phyloP scores from a whole-genome alignment of 2,797 vertebrate species.

The Acanthurus tractus region DNA sequence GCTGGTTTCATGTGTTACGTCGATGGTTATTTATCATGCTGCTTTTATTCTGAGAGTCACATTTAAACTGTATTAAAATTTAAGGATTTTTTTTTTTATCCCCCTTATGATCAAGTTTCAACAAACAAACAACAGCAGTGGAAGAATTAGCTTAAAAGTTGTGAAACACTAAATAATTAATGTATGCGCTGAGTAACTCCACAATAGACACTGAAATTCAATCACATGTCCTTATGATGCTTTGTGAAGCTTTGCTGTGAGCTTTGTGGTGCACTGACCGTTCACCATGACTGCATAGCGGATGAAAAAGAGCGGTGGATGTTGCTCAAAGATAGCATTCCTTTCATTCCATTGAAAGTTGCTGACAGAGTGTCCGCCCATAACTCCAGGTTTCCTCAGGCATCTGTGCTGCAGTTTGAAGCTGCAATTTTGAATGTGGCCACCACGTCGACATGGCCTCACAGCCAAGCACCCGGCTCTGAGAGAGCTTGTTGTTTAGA shows the following conservation, averaged over 20 bases:
- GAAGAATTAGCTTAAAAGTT: too few species aligned
- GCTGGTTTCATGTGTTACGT: neutral
- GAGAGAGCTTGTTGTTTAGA: neutral
- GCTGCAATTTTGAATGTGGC: neutral
- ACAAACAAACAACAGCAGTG: neutral
- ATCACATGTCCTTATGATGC: neutral
- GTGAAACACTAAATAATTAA: neutral
- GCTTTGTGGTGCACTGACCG: neutral
- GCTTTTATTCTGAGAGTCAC: neutral
- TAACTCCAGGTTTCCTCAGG: neutral
- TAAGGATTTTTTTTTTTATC: neutral
- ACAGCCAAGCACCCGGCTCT: neutral
- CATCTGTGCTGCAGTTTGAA: neutral
- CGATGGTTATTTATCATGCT: neutral
- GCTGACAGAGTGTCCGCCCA: neutral
- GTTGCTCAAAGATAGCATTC: neutral
- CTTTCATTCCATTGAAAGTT: neutral
- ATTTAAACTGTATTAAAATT: neutral
- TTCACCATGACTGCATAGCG: neutral
- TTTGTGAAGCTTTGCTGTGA: neutral
- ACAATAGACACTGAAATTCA: neutral
- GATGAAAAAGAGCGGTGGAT: too few species aligned
- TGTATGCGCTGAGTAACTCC: neutral
- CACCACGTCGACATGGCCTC: neutral
- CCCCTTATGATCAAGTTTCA: too few species aligned